Evolutionary conservation across 1,140 invertebrate genomes (phyloP).

Genomic region (Cotesia chilonis): DNA sequence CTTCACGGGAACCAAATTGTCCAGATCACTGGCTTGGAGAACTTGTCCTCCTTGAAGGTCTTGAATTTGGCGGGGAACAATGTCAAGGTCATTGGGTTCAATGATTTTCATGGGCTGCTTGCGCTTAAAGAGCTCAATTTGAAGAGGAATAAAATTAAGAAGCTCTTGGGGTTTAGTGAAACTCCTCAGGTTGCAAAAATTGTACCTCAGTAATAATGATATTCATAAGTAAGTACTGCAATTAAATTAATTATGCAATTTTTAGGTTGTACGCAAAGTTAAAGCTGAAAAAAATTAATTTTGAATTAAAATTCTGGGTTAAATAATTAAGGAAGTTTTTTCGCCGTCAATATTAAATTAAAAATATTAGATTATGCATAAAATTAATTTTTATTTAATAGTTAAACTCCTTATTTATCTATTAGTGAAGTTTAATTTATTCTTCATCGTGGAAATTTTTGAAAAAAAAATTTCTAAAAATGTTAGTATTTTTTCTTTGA

Average conservation of each 20-base stretch:
- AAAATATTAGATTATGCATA: too few species aligned
- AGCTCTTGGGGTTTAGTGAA: constrained; percentile 81
- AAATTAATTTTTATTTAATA: too few species aligned
- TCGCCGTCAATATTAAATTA: too few species aligned
- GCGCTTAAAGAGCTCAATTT: constrained; percentile 87
- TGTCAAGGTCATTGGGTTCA: constrained; percentile 76
- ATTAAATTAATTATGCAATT: constrained; percentile 4
- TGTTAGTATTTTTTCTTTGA: too few species aligned
- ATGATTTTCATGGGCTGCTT: constrained; percentile 78
- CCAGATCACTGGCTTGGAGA: constrained; percentile 71
- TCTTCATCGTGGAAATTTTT: too few species aligned
- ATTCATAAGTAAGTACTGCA: constrained; percentile 72
- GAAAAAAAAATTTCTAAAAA: too few species aligned
- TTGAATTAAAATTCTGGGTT: background rate
- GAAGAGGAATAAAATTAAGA: constrained; percentile 82
- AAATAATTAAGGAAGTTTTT: too few species aligned
- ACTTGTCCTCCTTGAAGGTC: constrained; percentile 79
- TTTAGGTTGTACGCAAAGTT: background rate
- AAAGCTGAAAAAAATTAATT: too few species aligned
- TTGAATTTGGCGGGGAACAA: constrained; percentile 92
- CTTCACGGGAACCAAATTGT: constrained; percentile 89
- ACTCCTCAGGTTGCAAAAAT: constrained; percentile 80
- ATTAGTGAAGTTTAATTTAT: too few species aligned
- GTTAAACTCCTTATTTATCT: too few species aligned
- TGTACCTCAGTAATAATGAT: constrained; percentile 88